These are phyloP conservation scores for Agonopterix arenella DNA, from an alignment of 2,888 invertebrate species.

Conservation along the genomic window DNA sequence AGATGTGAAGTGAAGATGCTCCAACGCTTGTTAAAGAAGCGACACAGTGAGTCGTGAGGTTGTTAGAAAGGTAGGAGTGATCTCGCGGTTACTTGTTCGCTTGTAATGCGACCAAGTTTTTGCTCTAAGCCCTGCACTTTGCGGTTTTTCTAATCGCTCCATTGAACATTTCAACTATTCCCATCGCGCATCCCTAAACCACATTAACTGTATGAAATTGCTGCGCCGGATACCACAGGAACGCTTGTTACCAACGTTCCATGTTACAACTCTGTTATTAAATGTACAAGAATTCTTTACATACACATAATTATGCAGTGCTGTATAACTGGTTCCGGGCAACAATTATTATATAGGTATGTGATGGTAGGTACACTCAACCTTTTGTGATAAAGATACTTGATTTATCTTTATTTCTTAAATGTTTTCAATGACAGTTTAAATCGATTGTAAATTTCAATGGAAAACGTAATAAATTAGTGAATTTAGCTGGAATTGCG, in stretches of 20 bases:
- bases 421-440: constrained; percentile 14
- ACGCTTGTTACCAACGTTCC: constrained; percentile 23
- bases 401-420: constrained; percentile 5
- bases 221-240: constrained; percentile 27
- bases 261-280: constrained; percentile 37
- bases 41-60: neutral
- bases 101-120: constrained; percentile 45
- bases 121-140: constrained; percentile 30
- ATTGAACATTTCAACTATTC: constrained; percentile 32
- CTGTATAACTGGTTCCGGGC: too few relatives aligned
- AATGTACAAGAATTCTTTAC: constrained; percentile 33
- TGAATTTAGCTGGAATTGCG: constrained; percentile 26
- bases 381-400: constrained; percentile 17
- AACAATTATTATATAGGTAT: too few relatives aligned
- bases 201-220: constrained; percentile 51
- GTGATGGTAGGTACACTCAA: too few relatives aligned
- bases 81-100: constrained; percentile 32
- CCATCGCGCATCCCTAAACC: constrained; percentile 46
- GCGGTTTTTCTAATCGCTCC: constrained; percentile 46
- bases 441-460: constrained; percentile 20
- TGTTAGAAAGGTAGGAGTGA: neutral
- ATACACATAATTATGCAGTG: constrained; percentile 20
- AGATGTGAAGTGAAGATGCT: neutral
- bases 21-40: neutral
- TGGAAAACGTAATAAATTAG: constrained; percentile 34